Conservation (phyloP, 2,888 invertebrate species). For the Pristionchus japonicus region DNA sequence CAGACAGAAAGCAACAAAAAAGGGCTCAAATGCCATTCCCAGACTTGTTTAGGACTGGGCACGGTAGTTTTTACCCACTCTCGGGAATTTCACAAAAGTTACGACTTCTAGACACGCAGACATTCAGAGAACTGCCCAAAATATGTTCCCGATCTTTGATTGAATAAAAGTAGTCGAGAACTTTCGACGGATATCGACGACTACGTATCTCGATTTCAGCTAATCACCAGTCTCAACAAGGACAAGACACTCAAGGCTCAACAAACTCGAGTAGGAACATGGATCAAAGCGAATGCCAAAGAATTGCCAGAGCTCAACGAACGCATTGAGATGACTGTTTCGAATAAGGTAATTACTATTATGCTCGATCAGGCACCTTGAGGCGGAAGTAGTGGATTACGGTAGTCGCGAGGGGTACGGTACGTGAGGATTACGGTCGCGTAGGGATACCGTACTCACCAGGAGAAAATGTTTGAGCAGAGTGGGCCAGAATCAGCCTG, state of each 20-base stretch:
- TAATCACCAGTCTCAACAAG: neutral
- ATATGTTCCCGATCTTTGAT: neutral
- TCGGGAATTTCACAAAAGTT: neutral
- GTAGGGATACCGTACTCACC: no score
- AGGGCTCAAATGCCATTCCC: neutral
- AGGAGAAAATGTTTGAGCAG: no score
- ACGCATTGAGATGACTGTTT: neutral
- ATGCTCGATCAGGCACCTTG: no score
- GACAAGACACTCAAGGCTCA: constrained; percentile 34
- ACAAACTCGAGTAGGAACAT: neutral
- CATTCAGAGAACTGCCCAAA: neutral
- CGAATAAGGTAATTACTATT: neutral
- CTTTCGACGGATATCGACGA: neutral
- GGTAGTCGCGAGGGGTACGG: no score
- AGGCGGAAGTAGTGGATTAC: no score
- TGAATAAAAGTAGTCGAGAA: neutral
- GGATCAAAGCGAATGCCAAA: neutral
- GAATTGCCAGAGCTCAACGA: neutral
- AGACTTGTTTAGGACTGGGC: neutral
- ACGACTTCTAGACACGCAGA: neutral
- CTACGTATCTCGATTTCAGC: neutral
- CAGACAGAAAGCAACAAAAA: neutral
- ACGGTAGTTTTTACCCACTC: neutral
- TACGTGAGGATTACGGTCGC: no score
- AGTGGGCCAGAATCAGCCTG: no score